Conservation (phyloP, 2,888 invertebrate species). For the Magallana nippona region DNA sequence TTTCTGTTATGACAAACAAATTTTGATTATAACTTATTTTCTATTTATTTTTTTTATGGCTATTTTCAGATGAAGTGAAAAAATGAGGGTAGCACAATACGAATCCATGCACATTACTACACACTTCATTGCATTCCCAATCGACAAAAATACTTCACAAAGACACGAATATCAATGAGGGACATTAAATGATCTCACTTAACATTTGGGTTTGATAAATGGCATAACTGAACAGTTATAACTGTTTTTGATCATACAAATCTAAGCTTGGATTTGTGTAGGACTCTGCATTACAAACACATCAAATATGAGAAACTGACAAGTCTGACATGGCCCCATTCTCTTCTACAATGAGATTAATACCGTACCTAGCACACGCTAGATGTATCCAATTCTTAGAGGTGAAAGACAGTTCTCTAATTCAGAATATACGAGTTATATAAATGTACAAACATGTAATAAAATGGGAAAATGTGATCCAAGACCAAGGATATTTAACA, state of each 20-base stretch:
- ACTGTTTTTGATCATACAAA: neutral
- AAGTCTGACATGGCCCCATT: neutral
- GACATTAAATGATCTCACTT: neutral
- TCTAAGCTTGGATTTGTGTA: constrained; percentile 31
- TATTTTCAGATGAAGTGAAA: neutral
- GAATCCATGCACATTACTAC: constrained; percentile 20
- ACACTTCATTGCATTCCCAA: constrained; percentile 3
- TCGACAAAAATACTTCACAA: constrained; percentile 4
- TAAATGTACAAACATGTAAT: too few species aligned
- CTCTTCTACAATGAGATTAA: constrained; percentile 1
- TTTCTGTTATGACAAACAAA: too few species aligned
- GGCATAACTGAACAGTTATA: neutral
- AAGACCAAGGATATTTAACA: neutral
- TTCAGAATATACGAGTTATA: neutral
- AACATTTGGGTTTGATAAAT: neutral
- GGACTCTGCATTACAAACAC: constrained; percentile 23
- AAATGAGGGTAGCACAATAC: constrained; percentile 5
- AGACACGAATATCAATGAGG: neutral
- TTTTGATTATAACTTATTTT: too few species aligned
- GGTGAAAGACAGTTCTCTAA: constrained; percentile 7
- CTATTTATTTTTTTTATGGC: neutral
- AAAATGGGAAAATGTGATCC: neutral
- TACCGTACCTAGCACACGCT: neutral
- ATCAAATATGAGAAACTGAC: neutral
- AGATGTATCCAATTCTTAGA: neutral